These are phyloP conservation scores for Orthosia cruda DNA, from an alignment of 2,888 invertebrate genomes.

Conservation along the genomic window DNA sequence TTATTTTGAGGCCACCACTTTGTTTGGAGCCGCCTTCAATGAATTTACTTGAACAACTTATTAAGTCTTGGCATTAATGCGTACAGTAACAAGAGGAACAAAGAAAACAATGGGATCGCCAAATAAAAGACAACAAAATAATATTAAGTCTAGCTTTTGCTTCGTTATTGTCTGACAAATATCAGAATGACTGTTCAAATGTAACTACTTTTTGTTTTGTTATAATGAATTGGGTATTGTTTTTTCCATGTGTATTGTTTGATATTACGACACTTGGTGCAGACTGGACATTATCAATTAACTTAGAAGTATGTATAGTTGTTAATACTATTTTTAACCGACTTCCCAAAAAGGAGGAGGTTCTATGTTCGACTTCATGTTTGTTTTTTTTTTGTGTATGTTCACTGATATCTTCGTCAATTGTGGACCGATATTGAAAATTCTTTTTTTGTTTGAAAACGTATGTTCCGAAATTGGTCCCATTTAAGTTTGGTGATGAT, in stretches of 20 bases:
- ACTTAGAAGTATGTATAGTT: no score
- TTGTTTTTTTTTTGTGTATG: no score
- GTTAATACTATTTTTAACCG: no score
- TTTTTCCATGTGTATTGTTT: constrained; percentile 39
- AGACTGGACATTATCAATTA: no score
- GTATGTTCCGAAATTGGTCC: no score
- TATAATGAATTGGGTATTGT: constrained; percentile 49
- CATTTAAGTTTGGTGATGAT: no score
- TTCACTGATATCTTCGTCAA: no score
- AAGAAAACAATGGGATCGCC: constrained; percentile 60
- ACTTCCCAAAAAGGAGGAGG: no score
- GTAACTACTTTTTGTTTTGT: constrained; percentile 50
- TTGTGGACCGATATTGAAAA: no score
- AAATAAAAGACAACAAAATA: constrained; percentile 64
- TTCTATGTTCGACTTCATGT: no score
- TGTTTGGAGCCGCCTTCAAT: constrained; percentile 38
- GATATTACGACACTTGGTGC: neutral
- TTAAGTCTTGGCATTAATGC: constrained; percentile 64
- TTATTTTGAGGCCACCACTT: constrained; percentile 44
- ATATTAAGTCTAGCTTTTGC: constrained; percentile 53
- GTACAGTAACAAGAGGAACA: constrained; percentile 65
- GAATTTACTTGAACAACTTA: constrained; percentile 60
- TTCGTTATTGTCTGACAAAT: constrained; percentile 62
- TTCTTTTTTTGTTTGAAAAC: no score
- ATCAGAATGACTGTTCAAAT: constrained; percentile 64